Base-by-base conservation (phyloP, 1,140 invertebrate genomes). In the Argopecten irradians region DNA sequence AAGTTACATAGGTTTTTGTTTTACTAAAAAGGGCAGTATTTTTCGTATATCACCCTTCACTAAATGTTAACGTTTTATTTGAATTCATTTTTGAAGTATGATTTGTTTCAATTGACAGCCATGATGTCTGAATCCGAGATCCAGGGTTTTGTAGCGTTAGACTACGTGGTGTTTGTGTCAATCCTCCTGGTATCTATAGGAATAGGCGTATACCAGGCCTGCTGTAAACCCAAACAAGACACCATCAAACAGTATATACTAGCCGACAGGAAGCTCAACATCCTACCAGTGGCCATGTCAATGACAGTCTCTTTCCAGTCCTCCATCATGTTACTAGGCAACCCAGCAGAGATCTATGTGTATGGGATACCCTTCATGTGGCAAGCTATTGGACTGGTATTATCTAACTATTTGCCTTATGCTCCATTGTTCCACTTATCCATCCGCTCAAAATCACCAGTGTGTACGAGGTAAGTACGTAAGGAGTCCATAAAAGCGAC, bases 371-470 rank as follows among this genome's bases (percentile, higher is more conserved):
- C 85, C 41, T 90, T 86, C 82, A 88, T 84, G 87, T 22, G 88
- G 34, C 83, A 85, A 41, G 85, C 86, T 28, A 46, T 86, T 14
- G 89, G 89, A 35, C 91, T 91, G 2, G 39, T 97, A 0, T 92
- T 98, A 19, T 97, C 97, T 5, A 98, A 98, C 8, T 98, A 0
- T 96, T 98, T 28, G 97, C 97, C 16, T 97, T 97, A 19, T 97
- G 97, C 93, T 94, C 97, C n/a, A 98, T 97, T 93, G 95, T 99
- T 32, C 98, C 98, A 39, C 97, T 99, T 11, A 98, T 98, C 93
- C 98, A 97, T 94, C 97, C 97, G 86, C 94, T 98, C n/a, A 97
- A 98, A 95, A 97, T 97, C 89, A 97, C 97, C 1, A 98, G 98
- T 93, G 97, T 97, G 86, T 99, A 98, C 95, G 97, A 98, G 96